Base-by-base conservation (phyloP, 2,113 vertebrate genomes). In the Noturus placidus region DNA sequence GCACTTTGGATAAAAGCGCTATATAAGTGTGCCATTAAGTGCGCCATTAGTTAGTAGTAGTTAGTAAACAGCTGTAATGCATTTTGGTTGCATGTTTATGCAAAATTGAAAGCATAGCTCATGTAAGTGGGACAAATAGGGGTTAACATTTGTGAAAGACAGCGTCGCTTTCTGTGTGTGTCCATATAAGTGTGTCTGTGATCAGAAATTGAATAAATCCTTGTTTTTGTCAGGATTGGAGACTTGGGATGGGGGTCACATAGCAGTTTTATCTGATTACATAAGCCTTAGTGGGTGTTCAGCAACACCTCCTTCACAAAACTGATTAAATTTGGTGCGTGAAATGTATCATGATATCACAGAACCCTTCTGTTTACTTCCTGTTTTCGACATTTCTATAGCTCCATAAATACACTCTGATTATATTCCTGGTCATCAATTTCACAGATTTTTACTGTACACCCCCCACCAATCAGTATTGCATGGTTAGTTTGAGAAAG, bases 121-220 rank as follows among this genome's bases (percentile, higher is more conserved):
- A n/a, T 30, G 46, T 54, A 33, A 56, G 3, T 79, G 50, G 6
- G 50, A 79, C 33, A 79, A 56, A 56, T 20, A 57, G 52, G 14
- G 9, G 1, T 35, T 56, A 33, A 57, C 57, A 80, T 80, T n/a
- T 10, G 5, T 82, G 69, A 72, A 79, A 87, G 67, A n/a, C 50
- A 67, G 59, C 3, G 4, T 70, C 4, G 63, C 65, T 70, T 2
- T 76, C 65, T 85, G 65, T 54, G 77, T 17, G 63, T 27, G 9
- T 65, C 52, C 79, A 57, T 56, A 65, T 89, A 77, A 82, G 81
- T 80, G 81, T 86, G 86, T 89, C 79, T 89, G n/a, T 84, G 79
- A 85, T 91, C 86, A 84, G 83, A 90, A 89, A 92, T 86, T 84
- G 81, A 91, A 90, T 90, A 91, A 82, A 89, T 90, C 82, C 86